A percentile compares a stretch with the other conserved stretches of the same genome.
phyloP scores from a whole-genome alignment of 2,888 invertebrate species.

The Ophion ellenae region DNA sequence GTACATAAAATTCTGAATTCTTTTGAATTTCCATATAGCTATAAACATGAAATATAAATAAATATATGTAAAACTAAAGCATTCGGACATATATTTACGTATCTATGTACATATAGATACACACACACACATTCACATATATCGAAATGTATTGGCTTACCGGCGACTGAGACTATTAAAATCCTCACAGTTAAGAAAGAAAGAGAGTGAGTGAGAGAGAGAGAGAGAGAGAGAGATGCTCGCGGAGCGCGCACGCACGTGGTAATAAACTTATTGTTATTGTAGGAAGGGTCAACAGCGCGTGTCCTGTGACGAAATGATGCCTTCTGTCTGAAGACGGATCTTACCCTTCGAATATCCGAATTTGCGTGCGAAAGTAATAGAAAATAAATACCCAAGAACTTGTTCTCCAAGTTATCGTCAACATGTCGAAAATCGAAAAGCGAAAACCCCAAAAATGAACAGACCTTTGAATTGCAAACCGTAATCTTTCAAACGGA shows the following conservation, averaged over 20 bases:
- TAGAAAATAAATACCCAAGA: background rate
- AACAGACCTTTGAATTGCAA: background rate
- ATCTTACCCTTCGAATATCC: background rate
- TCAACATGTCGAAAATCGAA: background rate
- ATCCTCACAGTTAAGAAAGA: background rate
- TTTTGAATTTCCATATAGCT: too few relatives aligned
- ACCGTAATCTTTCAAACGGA: background rate
- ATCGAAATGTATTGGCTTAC: background rate
- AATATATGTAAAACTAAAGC: background rate
- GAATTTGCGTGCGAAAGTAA: background rate
- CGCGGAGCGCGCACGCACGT: conserved; percentile 54
- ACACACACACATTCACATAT: background rate
- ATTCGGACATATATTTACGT: too few relatives aligned
- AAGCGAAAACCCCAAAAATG: background rate
- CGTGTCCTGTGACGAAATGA: conserved; percentile 25
- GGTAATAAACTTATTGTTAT: conserved; percentile 46
- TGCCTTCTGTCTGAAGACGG: conserved; percentile 9
- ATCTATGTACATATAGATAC: background rate
- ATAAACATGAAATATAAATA: too few relatives aligned
- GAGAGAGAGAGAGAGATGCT: background rate
- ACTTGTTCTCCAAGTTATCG: background rate
- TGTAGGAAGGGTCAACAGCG: conserved; percentile 49
- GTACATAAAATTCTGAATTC: too few relatives aligned
- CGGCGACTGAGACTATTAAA: background rate
- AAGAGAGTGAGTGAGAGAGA: background rate